Evolutionary conservation across 2,888 invertebrate species (phyloP), one percentile per base, ranked within the genome.

Genomic region (Acanthosepion esculentum): DNA sequence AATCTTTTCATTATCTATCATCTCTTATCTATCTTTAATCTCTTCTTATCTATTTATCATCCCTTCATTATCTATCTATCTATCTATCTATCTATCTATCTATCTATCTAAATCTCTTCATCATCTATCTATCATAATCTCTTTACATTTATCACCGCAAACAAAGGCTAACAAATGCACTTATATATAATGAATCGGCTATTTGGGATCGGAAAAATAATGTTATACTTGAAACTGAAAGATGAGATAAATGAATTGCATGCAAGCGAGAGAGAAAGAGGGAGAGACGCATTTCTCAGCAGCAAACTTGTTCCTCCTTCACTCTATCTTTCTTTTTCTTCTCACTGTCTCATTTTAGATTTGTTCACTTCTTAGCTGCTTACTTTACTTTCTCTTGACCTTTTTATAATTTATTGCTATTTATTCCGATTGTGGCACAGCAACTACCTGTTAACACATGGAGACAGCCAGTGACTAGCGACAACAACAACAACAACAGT

Each of bases 361-460:
- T 55, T 53, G 48, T 93, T 6, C n/a, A 23, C n/a, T 93, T 48
- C 53, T 53, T 29, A 53, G 48, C 53, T 55, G 23, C 93, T 93
- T 55, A n/a, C 55, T 55, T 93, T 50, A 53, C 53, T 53, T 33
- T 50, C 93, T 33, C 50, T 55, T 48, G 48, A 48, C 48, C 50
- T 92, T 48, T 92, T 48, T 92, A 41, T 92, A 48, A 48, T 50
- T 92, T 50, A 48, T 50, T 92, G 48, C 50, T 92, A 48, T 92
- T 48, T 92, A 92, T 50, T 50, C 48, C 26, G n/a, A 78, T 78
- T 78, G 78, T 78, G 78, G 78, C 78, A 78, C 78, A 78, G 78
- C 78, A 78, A 78, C 78, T 78, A 78, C 78, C n/a, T 78, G 78
- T 78, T 78, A 78, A 78, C 78, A 78, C 78, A 78, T 78, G 78